Evolutionary conservation across 1,140 invertebrate species (phyloP).

Genomic region (Monochamus saltuarius): DNA sequence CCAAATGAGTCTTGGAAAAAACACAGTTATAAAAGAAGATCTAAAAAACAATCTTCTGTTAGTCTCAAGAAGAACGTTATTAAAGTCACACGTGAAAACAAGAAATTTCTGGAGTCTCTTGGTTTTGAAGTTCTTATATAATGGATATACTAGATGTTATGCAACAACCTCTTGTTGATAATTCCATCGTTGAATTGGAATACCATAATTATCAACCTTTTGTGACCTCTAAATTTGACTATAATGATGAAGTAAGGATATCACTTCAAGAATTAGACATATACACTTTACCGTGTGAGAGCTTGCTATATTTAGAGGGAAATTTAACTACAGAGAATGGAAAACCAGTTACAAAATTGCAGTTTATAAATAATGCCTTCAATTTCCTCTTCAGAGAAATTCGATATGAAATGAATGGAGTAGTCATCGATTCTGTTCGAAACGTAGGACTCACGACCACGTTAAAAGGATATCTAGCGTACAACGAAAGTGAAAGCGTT

Average conservation of each 20-base stretch:
- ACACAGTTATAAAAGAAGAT: too few relatives aligned
- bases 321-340: constrained; percentile 24
- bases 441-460: constrained; percentile 49
- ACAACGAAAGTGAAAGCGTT: constrained; percentile 29
- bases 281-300: constrained; percentile 18
- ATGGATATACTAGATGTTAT: constrained; percentile 22
- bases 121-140: constrained; percentile 22
- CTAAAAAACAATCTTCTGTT: too few relatives aligned
- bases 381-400: constrained; percentile 53
- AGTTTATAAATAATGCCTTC: constrained; percentile 48
- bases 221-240: constrained; percentile 2
- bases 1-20: too few relatives aligned
- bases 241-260: constrained; percentile 17
- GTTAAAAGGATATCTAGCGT: constrained; percentile 50
- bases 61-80: constrained; percentile 13
- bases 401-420: constrained; percentile 52
- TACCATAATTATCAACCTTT: constrained; percentile 14
- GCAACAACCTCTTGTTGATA: constrained; percentile 4
- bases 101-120: constrained; percentile 15
- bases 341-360: constrained; percentile 30
- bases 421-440: constrained; percentile 52
- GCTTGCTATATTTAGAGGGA: constrained; percentile 33
- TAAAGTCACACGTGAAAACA: constrained; percentile 12
- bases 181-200: constrained; percentile 10
- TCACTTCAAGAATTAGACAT: constrained; percentile 16